These are phyloP conservation scores for Aporophyla lueneburgensis DNA, from an alignment of 2,888 invertebrate species.

Conservation along the genomic window DNA sequence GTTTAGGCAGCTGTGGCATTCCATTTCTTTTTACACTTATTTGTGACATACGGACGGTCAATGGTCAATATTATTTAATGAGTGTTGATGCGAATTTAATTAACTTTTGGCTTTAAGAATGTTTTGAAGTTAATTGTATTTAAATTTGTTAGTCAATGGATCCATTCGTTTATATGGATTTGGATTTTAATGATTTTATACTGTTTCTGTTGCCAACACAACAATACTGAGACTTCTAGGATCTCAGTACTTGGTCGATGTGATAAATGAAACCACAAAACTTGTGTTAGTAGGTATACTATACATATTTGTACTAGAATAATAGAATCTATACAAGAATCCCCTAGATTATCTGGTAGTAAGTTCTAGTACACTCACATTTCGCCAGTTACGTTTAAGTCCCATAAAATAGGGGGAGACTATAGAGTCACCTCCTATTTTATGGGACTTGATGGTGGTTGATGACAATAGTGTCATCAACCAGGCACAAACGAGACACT, in stretches of 20 bases:
- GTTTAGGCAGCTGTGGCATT: conserved; percentile 54
- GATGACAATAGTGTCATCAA: too few species aligned
- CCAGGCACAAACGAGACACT: too few species aligned
- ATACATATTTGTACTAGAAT: background rate
- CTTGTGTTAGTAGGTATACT: background rate
- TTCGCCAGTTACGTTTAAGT: too few species aligned
- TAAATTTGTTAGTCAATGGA: background rate
- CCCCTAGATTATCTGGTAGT: background rate
- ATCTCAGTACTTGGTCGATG: background rate
- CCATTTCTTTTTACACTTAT: conserved; percentile 36
- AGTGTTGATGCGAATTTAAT: conserved; percentile 6
- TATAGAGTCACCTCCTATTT: too few species aligned
- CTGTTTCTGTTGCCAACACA: background rate
- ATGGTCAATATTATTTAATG: conserved; percentile 15
- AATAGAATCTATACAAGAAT: background rate
- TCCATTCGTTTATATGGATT: background rate
- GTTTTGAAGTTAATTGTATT: conserved; percentile 6
- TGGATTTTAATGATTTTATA: background rate
- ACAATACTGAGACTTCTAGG: background rate
- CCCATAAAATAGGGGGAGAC: too few species aligned
- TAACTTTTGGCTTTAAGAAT: background rate
- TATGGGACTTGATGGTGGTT: too few species aligned
- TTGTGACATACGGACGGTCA: conserved; percentile 9
- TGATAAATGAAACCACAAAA: background rate
- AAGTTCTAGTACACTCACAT: too few species aligned